Percentiles rank a stretch among this genome's conserved stretches.
phyloP scores from a whole-genome alignment of 2,888 invertebrate species.

The Cetonia aurata region DNA sequence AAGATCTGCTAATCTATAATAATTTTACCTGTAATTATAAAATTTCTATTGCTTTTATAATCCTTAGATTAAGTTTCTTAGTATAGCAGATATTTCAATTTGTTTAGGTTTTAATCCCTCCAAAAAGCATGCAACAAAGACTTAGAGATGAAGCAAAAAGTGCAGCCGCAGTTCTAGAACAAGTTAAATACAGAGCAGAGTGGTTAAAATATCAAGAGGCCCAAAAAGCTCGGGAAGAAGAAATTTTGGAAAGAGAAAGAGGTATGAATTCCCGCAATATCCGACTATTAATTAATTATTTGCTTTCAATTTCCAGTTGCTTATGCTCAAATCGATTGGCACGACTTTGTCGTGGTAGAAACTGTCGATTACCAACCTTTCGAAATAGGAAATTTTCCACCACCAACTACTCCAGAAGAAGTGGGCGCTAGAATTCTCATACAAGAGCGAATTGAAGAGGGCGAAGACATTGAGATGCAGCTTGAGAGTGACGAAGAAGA shows the following conservation, averaged over 20 bases:
- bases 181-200: conserved; percentile 93
- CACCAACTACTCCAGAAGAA: conserved; percentile 97
- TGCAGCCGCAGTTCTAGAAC: conserved; percentile 80
- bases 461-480: conserved; percentile 91
- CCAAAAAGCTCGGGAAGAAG: conserved; percentile 93
- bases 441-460: conserved; percentile 84
- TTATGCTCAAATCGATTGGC: conserved; percentile 99
- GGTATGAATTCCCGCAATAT: conserved; percentile 62
- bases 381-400: conserved; percentile 95
- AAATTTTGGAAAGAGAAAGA: conserved; percentile 94
- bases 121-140: conserved; percentile 88
- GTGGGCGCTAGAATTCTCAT: conserved; percentile 95
- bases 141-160: conserved; percentile 83
- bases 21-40: too few species aligned
- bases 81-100: conserved; percentile 3
- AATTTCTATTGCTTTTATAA: too few species aligned
- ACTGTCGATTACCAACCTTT: conserved; percentile 98
- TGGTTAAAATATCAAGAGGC: conserved; percentile 97
- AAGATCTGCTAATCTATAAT: too few species aligned
- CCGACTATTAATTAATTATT: conserved; percentile 13
- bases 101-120: conserved; percentile 85
- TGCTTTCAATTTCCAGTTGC: conserved; percentile 71
- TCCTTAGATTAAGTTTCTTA: too few species aligned
- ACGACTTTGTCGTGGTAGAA: conserved; percentile 99
- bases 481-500: conserved; percentile 81